phyloP scores from a whole-genome alignment of 2,113 vertebrate genomes.

The Brienomyrus longianalis region DNA sequence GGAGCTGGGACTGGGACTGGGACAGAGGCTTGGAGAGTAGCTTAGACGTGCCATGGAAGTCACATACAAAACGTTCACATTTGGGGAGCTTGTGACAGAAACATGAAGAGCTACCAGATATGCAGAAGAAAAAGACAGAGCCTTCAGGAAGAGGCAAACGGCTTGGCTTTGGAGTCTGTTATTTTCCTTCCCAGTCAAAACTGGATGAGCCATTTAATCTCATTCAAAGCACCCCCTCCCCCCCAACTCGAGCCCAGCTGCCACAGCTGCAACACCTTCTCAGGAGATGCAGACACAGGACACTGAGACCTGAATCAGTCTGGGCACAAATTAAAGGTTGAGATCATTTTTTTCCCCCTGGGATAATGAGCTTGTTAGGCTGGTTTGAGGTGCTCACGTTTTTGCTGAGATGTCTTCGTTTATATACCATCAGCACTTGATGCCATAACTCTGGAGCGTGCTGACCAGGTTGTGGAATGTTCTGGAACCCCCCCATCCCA shows the following conservation, averaged over 20 bases:
- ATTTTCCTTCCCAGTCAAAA: not conserved
- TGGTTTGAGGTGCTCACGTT: slow-evolving; percentile 21
- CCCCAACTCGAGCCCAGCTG: not conserved
- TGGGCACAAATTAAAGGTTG: slow-evolving; percentile 23
- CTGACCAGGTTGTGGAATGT: not conserved
- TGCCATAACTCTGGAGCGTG: not conserved
- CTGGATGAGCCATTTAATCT: not conserved
- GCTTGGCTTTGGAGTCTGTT: not conserved
- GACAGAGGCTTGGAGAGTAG: not conserved
- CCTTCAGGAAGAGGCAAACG: not conserved
- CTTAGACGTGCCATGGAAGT: not conserved
- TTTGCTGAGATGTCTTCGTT: slow-evolving; percentile 6
- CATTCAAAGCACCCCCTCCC: not conserved
- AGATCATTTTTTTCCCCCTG: slow-evolving; percentile 12
- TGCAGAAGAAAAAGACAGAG: not conserved
- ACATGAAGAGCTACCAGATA: not conserved
- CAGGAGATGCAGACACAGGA: not conserved
- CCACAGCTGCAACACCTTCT: not conserved
- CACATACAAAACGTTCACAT: not conserved
- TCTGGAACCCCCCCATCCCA: not conserved
- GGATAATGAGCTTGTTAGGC: slow-evolving; percentile 37
- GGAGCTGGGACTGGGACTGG: not conserved
- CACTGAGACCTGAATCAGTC: not conserved
- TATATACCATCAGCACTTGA: slow-evolving; percentile 23
- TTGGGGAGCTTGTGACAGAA: not conserved